Conservation (phyloP, 2,888 invertebrate species). For the Drosophila borborema region DNA sequence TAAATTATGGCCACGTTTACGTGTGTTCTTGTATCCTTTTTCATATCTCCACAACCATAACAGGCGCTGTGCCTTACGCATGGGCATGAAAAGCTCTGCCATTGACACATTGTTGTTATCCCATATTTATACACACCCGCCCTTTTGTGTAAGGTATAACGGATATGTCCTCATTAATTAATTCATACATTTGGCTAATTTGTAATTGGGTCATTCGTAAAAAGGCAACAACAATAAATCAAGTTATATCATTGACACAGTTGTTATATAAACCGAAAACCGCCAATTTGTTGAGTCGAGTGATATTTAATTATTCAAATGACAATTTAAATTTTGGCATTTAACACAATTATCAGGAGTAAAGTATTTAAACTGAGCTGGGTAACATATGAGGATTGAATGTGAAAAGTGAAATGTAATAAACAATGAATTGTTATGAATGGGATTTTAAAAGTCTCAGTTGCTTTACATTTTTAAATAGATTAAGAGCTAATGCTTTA, state of each 20-base stretch:
- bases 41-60: background rate
- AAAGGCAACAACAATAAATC: background rate
- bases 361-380: background rate
- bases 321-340: background rate
- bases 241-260: background rate
- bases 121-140: constrained; percentile 1
- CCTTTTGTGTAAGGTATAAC: constrained; percentile 28
- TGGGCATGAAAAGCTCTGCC: constrained; percentile 21
- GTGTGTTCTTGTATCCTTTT: constrained; percentile 56
- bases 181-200: constrained; percentile 59
- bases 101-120: constrained; percentile 36
- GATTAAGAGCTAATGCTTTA: too few species aligned
- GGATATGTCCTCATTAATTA: constrained; percentile 55
- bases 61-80: too few species aligned
- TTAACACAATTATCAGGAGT: background rate
- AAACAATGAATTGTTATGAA: too few species aligned
- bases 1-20: constrained; percentile 52
- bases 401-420: too few species aligned
- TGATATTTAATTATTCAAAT: constrained; percentile 8
- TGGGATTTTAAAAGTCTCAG: too few species aligned
- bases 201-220: constrained; percentile 42
- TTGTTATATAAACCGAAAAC: constrained; percentile 23
- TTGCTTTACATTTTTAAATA: too few species aligned
- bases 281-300: constrained; percentile 49
- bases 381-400: background rate